Conservation (phyloP, 2,113 vertebrate genomes). For the Dipodomys merriami region DNA sequence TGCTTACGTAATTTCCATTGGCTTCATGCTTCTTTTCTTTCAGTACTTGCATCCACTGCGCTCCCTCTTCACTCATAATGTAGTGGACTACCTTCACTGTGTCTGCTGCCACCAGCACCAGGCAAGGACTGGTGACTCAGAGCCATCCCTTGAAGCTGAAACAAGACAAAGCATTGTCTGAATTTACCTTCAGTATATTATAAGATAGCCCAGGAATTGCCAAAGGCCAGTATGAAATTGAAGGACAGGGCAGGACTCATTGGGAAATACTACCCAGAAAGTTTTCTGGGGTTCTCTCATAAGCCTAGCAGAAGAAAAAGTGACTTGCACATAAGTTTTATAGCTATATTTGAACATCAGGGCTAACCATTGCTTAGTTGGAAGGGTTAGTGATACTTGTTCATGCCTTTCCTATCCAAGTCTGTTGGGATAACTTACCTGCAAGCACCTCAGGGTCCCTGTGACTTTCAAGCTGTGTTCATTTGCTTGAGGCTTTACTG, state of each 20-base stretch:
- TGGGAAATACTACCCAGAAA: not conserved
- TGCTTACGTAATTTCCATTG: constrained; percentile 91
- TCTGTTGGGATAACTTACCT: constrained; percentile 39
- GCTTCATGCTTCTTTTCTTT: constrained; percentile 98
- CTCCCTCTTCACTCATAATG: constrained; percentile 92
- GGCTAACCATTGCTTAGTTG: fast-evolving
- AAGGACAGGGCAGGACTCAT: not conserved
- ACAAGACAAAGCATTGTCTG: constrained; percentile 87
- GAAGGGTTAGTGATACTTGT: not conserved
- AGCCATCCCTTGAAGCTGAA: constrained; percentile 75
- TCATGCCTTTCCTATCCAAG: not conserved
- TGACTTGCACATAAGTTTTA: constrained; percentile 17
- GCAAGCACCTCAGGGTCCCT: not conserved
- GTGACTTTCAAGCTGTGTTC: constrained; percentile 38
- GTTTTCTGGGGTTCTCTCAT: constrained; percentile 39
- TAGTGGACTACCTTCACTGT: constrained; percentile 92
- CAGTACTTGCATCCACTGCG: constrained; percentile 96
- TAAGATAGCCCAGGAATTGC: constrained; percentile 46
- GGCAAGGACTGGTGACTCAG: constrained; percentile 50
- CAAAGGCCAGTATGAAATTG: not conserved
- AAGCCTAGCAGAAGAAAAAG: constrained; percentile 52
- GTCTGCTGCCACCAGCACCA: constrained; percentile 84
- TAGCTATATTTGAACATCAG: fast-evolving
- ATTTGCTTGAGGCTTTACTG: constrained; percentile 37
- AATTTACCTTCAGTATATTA: constrained; percentile 70